These are phyloP conservation scores for Dicrurus megarhynchus DNA, from an alignment of 2,113 vertebrate genomes.

Conservation along the genomic window DNA sequence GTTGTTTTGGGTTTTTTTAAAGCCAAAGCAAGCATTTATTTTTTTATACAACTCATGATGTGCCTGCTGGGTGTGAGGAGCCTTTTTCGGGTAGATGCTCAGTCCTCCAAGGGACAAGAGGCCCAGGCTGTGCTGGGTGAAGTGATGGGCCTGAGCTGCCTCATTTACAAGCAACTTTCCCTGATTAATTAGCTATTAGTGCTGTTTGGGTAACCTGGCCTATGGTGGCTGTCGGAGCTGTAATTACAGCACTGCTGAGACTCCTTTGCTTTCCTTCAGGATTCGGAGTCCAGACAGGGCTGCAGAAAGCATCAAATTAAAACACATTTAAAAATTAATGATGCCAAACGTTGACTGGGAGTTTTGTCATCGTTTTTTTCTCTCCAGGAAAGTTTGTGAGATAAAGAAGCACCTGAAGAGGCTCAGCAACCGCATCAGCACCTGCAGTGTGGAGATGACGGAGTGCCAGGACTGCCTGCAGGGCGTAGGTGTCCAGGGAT, in stretches of 20 bases:
- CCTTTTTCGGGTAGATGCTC: neutral
- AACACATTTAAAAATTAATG: accelerated
- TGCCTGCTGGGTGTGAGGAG: neutral
- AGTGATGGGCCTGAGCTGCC: neutral
- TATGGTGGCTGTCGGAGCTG: neutral
- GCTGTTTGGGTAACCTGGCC: neutral
- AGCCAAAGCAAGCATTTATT: neutral
- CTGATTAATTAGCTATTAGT: neutral
- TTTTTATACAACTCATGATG: accelerated
- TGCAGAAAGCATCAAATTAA: neutral
- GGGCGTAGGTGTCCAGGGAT: conserved; percentile 46
- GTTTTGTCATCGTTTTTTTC: accelerated
- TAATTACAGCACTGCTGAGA: neutral
- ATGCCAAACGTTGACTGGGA: accelerated
- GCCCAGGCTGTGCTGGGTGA: neutral
- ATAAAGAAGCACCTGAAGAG: conserved; percentile 80
- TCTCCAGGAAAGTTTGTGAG: conserved; percentile 74
- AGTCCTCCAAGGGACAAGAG: neutral
- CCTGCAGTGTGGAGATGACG: conserved; percentile 75
- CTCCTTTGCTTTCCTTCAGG: neutral
- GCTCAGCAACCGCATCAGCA: conserved; percentile 71
- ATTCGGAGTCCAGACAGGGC: neutral
- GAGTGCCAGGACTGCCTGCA: conserved; percentile 77
- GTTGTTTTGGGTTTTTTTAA: neutral
- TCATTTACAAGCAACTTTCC: neutral